Conservation (phyloP, 2,888 invertebrate species). For the Biston stratarius region DNA sequence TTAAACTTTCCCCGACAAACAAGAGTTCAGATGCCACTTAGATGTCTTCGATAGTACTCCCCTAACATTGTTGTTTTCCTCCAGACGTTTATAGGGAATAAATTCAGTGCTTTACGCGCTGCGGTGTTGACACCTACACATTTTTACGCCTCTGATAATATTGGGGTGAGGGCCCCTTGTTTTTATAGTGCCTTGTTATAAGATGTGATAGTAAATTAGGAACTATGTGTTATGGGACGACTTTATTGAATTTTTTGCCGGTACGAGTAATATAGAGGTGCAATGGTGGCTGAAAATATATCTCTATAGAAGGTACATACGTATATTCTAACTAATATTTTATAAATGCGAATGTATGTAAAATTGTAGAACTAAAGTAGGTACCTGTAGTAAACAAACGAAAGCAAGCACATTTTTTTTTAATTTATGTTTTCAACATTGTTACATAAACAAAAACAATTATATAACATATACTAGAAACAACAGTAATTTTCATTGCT, state of each 20-base stretch:
- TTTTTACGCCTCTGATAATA: slow-evolving; percentile 63
- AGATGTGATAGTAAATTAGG: slow-evolving; percentile 55
- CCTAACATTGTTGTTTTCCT: slow-evolving; percentile 54
- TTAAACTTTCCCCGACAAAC: slow-evolving; percentile 41
- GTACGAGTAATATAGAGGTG: slow-evolving; percentile 2
- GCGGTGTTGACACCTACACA: slow-evolving; percentile 65
- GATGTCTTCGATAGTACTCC: slow-evolving; percentile 49
- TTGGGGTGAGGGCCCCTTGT: slow-evolving; percentile 58
- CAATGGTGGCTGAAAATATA: not conserved
- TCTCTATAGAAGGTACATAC: no score
- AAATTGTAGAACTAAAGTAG: no score
- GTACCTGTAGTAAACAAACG: no score
- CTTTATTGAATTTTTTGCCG: slow-evolving; percentile 28
- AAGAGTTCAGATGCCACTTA: slow-evolving; percentile 51
- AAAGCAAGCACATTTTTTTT: no score
- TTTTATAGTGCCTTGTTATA: slow-evolving; percentile 61
- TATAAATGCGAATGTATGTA: no score
- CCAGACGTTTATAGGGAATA: slow-evolving; percentile 64
- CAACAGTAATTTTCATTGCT: no score
- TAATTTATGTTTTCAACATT: no score
- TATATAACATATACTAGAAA: no score
- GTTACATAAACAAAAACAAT: no score
- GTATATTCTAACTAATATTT: no score
- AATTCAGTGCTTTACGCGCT: slow-evolving; percentile 68
- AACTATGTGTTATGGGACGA: slow-evolving; percentile 43